Evolutionary conservation across 2,797 vertebrate genomes (phyloP).

Genomic region (Chlorospingus flavigularis): DNA sequence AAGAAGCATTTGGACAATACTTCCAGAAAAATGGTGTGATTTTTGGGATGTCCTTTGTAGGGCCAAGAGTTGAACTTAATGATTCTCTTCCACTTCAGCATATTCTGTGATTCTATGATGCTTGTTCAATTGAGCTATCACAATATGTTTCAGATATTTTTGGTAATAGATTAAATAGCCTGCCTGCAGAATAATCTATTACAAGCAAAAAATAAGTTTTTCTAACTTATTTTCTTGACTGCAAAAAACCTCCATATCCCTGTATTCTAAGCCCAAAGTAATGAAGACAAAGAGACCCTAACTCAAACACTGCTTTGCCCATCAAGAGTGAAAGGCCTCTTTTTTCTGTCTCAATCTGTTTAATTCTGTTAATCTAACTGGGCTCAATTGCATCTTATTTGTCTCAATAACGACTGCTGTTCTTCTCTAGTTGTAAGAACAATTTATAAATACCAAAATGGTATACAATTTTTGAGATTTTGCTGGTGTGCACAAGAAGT

Average conservation of each 20-base stretch:
- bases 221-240: not conserved
- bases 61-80: not conserved
- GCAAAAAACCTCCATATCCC: not conserved
- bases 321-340: not conserved
- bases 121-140: not conserved
- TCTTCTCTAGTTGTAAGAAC: not conserved
- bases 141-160: not conserved
- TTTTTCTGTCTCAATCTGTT: not conserved
- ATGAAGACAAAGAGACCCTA: not conserved
- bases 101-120: not conserved
- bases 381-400: not conserved
- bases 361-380: not conserved
- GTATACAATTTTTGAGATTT: not conserved
- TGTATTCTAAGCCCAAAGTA: not conserved
- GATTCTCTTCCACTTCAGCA: not conserved
- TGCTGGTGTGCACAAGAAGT: not conserved
- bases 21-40: not conserved
- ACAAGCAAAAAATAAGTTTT: not conserved
- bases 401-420: not conserved
- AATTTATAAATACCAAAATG: not conserved
- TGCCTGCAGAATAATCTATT: not conserved
- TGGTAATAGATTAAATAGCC: not conserved
- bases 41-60: not conserved
- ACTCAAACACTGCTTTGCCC: not conserved
- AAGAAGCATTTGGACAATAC: not conserved